These are phyloP conservation scores for Oscheius myriophilus DNA, from an alignment of 2,888 invertebrate genomes.

Conservation along the genomic window DNA sequence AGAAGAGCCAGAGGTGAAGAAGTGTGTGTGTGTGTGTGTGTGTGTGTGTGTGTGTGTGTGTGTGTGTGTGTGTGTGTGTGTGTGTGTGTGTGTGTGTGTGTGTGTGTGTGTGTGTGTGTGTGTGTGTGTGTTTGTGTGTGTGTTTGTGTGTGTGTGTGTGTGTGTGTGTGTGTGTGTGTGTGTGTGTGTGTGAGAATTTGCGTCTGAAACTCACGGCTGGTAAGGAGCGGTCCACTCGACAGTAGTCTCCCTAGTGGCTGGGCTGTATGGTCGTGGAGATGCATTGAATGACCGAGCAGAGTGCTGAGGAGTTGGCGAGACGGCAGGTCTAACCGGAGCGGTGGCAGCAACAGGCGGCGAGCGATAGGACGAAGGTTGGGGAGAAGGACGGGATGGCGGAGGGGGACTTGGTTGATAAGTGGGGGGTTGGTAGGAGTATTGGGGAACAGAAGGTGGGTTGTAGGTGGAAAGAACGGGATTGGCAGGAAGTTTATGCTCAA, in stretches of 20 bases:
- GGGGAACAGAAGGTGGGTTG: neutral
- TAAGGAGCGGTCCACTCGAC: constrained; percentile 45
- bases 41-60: too few species aligned
- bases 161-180: too few species aligned
- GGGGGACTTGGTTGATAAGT: constrained; percentile 1
- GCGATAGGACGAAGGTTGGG: neutral
- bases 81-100: too few species aligned
- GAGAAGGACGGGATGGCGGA: constrained; percentile 14
- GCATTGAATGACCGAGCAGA: constrained; percentile 10
- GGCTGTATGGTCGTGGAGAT: constrained; percentile 11
- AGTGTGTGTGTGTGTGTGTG: too few species aligned
- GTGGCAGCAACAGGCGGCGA: constrained; percentile 3
- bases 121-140: too few species aligned
- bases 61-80: too few species aligned
- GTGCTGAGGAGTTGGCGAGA: neutral
- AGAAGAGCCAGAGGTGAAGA: too few species aligned
- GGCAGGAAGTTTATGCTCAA: constrained; percentile 3
- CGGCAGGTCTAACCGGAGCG: neutral
- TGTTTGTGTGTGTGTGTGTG: too few species aligned
- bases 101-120: too few species aligned
- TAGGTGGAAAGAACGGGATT: neutral
- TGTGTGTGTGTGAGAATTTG: too few species aligned
- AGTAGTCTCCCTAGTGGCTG: constrained; percentile 32
- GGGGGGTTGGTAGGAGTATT: constrained; percentile 12
- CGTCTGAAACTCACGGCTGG: constrained; percentile 34